A percentile compares a stretch with the other conserved stretches of the same genome.
These are phyloP conservation scores for Cricetomys ansorgei DNA, from an alignment of 2,113 vertebrate species.

Conservation along the genomic window DNA sequence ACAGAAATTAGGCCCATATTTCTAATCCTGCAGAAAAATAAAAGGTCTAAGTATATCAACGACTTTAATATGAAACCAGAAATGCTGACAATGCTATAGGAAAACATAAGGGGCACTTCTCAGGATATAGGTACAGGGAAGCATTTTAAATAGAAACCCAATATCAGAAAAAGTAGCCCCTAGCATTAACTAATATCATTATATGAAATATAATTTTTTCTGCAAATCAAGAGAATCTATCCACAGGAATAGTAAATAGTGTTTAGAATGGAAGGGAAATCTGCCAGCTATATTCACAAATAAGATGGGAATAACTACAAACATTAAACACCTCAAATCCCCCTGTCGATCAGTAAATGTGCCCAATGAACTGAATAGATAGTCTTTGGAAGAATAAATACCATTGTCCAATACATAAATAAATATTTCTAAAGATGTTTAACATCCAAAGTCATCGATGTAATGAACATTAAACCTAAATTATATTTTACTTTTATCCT, in stretches of 20 bases:
- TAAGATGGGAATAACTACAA: background rate
- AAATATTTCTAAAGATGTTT: background rate
- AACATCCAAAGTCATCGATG: background rate
- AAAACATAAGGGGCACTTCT: background rate
- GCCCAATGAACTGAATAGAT: background rate
- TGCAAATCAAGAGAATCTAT: background rate
- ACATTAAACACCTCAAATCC: background rate
- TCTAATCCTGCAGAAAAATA: background rate
- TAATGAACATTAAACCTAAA: background rate
- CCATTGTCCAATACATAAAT: background rate
- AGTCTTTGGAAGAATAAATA: background rate
- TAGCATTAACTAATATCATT: background rate
- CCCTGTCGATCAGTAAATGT: background rate
- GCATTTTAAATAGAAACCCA: background rate
- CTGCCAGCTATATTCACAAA: background rate
- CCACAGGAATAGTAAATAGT: background rate
- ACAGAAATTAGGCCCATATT: background rate
- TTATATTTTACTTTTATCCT: background rate
- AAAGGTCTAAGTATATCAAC: background rate
- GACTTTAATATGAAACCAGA: background rate
- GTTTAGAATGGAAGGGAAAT: background rate
- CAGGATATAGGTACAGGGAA: background rate
- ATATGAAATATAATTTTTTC: background rate
- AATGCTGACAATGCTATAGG: background rate
- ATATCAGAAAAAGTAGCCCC: no score